Percentiles rank a stretch among this genome's conserved stretches.
Conservation (phyloP, 2,113 vertebrate genomes). For the Vulpes ferrilata region DNA sequence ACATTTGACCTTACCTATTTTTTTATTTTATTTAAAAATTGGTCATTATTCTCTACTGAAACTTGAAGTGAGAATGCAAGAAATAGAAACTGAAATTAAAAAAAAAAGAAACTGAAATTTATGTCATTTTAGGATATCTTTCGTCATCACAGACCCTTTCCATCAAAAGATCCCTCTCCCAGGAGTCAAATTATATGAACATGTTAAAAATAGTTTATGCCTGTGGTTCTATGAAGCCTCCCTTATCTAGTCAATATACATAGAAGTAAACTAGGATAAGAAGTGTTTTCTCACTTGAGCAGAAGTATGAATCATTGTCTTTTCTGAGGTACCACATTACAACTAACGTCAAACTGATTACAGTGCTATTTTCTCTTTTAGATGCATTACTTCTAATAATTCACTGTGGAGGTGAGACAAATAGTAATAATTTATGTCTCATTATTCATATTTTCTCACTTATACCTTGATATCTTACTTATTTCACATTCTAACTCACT, state of each 20-base stretch:
- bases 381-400: slow-evolving; percentile 30
- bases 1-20: background rate
- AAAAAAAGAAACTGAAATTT: slow-evolving; percentile 60
- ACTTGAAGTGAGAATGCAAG: slow-evolving; percentile 17
- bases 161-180: slow-evolving; percentile 37
- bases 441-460: slow-evolving; percentile 35
- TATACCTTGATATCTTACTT: background rate
- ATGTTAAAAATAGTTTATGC: slow-evolving; percentile 69
- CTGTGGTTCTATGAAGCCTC: slow-evolving; percentile 47
- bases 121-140: slow-evolving; percentile 41
- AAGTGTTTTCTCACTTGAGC: background rate
- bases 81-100: slow-evolving; percentile 63
- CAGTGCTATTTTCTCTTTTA: background rate
- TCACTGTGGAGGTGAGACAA: background rate
- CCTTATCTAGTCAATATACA: slow-evolving; percentile 42
- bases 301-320: background rate
- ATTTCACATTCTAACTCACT: slow-evolving; percentile 25
- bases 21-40: slow-evolving; percentile 57
- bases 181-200: slow-evolving; percentile 70
- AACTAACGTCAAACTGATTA: slow-evolving; percentile 28
- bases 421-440: background rate
- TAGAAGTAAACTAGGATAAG: slow-evolving; percentile 1
- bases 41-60: slow-evolving; percentile 14
- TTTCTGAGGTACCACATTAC: slow-evolving; percentile 13
- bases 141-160: slow-evolving; percentile 66